Evolutionary conservation across 2,797 vertebrate genomes (phyloP).

Genomic region (Neosilurus hyrtlii): DNA sequence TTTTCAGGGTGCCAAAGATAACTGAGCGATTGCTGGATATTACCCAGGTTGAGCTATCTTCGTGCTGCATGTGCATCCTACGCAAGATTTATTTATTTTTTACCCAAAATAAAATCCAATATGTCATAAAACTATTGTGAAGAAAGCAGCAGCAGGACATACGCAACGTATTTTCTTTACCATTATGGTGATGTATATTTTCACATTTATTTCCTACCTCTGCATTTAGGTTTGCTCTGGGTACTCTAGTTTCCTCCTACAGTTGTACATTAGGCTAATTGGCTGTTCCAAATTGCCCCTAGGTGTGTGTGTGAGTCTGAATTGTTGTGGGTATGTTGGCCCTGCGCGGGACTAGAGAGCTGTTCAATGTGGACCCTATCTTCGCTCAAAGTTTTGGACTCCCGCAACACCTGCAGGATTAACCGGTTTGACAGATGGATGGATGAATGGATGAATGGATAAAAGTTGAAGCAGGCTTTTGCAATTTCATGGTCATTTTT

Average conservation of each 20-base stretch:
- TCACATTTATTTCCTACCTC: neutral
- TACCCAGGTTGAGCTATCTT: neutral
- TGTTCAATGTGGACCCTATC: too few relatives aligned
- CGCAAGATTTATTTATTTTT: neutral
- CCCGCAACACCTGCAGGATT: too few relatives aligned
- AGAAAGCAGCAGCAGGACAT: too few relatives aligned
- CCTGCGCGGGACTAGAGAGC: too few relatives aligned
- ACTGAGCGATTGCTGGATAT: neutral
- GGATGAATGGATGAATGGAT: too few relatives aligned
- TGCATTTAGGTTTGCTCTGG: neutral
- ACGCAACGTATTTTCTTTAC: neutral
- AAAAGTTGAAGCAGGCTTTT: neutral
- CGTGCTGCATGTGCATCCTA: neutral
- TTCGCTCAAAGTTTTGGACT: too few relatives aligned
- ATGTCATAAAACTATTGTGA: neutral
- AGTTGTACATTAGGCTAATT: too few relatives aligned
- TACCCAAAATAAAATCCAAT: neutral
- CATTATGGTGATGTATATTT: neutral
- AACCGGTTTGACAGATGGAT: too few relatives aligned
- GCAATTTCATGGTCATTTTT: neutral
- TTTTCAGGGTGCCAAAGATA: constrained; percentile 11
- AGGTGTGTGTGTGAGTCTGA: too few relatives aligned
- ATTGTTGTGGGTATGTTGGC: too few relatives aligned
- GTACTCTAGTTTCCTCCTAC: too few relatives aligned
- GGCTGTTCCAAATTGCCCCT: too few relatives aligned